A percentile compares a stretch with the other conserved stretches of the same genome.
These are phyloP conservation scores for Alosa sapidissima DNA, from an alignment of 2,797 vertebrate species.

Conservation along the genomic window DNA sequence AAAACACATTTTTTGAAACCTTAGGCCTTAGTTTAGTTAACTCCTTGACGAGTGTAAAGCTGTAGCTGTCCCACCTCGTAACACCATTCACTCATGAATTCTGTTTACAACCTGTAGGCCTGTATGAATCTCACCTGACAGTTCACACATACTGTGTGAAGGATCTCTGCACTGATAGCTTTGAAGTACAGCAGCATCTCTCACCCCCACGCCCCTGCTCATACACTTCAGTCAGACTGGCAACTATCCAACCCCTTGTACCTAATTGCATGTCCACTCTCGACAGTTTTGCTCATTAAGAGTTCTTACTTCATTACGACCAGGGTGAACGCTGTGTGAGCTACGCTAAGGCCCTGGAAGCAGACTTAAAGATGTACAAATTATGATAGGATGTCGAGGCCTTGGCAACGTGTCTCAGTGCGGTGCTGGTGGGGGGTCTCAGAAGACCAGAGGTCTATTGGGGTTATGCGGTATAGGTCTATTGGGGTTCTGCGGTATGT, in stretches of 20 bases:
- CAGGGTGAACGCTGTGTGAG: background rate
- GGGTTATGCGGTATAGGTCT: background rate
- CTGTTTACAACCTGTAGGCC: background rate
- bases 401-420: background rate
- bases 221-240: background rate
- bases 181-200: constrained; percentile 4
- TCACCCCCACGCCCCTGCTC: background rate
- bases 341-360: background rate
- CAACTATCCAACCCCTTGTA: background rate
- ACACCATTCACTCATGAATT: background rate
- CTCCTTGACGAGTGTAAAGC: too few species aligned
- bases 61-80: too few species aligned
- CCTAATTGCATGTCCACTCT: background rate
- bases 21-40: too few species aligned
- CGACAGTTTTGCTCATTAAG: background rate
- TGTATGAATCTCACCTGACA: background rate
- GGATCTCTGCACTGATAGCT: constrained; percentile 13
- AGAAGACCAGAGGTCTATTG: background rate
- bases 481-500: background rate
- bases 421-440: background rate
- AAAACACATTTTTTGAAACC: too few species aligned
- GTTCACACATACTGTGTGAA: constrained; percentile 27
- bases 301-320: background rate
- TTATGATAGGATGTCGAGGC: background rate
- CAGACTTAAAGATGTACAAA: background rate